Evolutionary conservation across 2,888 invertebrate genomes (phyloP), one percentile per base, ranked within the genome.

Genomic region (Cephalotes varians): DNA sequence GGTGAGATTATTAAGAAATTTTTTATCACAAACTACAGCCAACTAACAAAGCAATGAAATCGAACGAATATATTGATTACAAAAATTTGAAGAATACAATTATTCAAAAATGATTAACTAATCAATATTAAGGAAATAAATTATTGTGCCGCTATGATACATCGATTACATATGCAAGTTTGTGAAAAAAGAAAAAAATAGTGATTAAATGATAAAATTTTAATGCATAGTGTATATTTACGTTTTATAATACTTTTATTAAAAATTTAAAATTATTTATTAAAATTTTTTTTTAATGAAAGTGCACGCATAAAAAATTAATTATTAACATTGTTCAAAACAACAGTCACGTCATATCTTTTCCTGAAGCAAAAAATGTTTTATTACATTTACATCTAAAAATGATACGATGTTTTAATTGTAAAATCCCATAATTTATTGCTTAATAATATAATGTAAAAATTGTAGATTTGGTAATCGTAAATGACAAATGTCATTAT

Each of bases 1-100:
- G 28, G 40, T 25, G 21, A 37, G 76, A 77, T 67, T 77, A 77
- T 69, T 31, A 34, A 74, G 47, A 47, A 60, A 74, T 62, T 31
- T 21, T 77, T 77, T 69, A 69, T 44, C 65, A n/a, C 51, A 6
- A 65, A 65, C 40, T 69, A 25, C 21, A 34, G 44, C n/a, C 40
- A 77, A 69, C 31, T 56, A 77, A 65, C 51, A 12, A 65, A 77
- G 18, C 56, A 21, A 4, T 28, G 1, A 69, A 69, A 18, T 77
- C 4, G 21, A 21, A 28, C 69, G 21, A 77, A 56, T 7, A 56
- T 69, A 25, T 31, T 31, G 56, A 12, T 40, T 76, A 65, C 34
- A 21, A 9, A 47, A 34, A 37, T 5, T n/a, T 54, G 0, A 28
- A 15, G 51, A 28, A 64, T 40, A 7, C 12, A 18, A 18, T 56